phyloP scores from a whole-genome alignment of 2,113 vertebrate genomes.

The Murina feae region DNA sequence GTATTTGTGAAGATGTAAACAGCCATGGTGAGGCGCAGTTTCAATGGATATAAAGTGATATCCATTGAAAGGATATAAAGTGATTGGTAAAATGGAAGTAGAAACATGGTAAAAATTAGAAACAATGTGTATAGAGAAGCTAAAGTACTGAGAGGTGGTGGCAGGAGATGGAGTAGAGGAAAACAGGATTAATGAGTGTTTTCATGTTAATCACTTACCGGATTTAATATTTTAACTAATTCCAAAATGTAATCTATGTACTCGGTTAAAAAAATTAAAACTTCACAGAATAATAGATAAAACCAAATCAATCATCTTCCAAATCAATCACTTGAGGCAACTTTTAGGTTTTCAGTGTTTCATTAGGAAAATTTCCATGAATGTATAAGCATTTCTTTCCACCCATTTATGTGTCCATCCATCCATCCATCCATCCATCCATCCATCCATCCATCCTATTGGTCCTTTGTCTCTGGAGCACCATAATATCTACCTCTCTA shows the following conservation, averaged over 20 bases:
- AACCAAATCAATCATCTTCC: neutral
- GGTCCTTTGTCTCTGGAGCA: neutral
- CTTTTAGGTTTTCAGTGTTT: neutral
- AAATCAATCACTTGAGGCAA: neutral
- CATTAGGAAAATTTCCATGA: neutral
- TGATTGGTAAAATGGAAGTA: neutral
- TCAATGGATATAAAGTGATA: no score
- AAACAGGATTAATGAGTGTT: neutral
- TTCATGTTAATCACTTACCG: neutral
- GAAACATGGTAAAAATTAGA: neutral
- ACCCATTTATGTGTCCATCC: neutral
- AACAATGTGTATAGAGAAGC: neutral
- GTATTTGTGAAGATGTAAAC: no score
- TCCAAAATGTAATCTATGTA: neutral
- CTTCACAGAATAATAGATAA: neutral
- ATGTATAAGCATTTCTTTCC: rapidly evolving
- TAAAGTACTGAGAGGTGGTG: neutral
- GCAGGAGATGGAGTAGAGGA: neutral
- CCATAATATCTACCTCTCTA: neutral
- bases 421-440: neutral
- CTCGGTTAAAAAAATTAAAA: neutral
- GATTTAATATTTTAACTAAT: neutral
- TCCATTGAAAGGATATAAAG: neutral
- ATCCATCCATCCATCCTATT: neutral
- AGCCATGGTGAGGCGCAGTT: rapidly evolving